Base-by-base conservation (phyloP, 2,888 invertebrate genomes). In the Marasmarcha lunaedactyla region DNA sequence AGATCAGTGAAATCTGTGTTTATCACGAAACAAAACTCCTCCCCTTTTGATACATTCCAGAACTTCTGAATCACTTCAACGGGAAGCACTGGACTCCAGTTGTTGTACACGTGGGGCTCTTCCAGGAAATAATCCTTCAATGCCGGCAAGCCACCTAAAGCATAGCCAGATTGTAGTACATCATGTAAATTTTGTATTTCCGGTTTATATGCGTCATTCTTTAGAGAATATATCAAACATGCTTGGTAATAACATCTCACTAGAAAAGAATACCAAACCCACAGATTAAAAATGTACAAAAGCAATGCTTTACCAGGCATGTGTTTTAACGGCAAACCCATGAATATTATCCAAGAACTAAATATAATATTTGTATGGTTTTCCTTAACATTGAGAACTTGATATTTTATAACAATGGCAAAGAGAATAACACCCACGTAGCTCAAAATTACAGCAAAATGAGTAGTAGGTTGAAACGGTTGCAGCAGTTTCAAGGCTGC, bases 201-300 rank as follows among this genome's bases (percentile, higher is more conserved):
- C 7, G 52, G 46, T 33, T 56, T 50, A 45, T 63, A 65, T 2
- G 48, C 33, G 27, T 46, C 44, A 9, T 49, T 43, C 54, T 68
- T 71, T 36, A 74, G 42, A 13, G 62, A 55, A 46, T 51, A 47
- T n/a, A 68, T 55, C 1, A 73, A 52, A 11, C 57, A 56, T 1
- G 57, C 67, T 50, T 71, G 71, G 43, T 73, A 73, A n/a, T 57
- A 58, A 10, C 47, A 57, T 42, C 67, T 57, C n/a, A 73, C 50
- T 3, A 72, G 41, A 42, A 61, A 61, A 44, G 61, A 59, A 42
- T 63, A 68, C 63, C 63, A 70, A 41, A 73, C 50, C 71, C 69
- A 73, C 14, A 46, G 11, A 49, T 58, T 14, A 71, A 48, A n/a
- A 59, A 42, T 3, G 51, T 33, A n/a, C 58, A 40, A n/a, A 64